A percentile compares a stretch with the other conserved stretches of the same genome.
Evolutionary conservation across 1,140 invertebrate genomes (phyloP).

Genomic region (Drosophila nigromelanica): DNA sequence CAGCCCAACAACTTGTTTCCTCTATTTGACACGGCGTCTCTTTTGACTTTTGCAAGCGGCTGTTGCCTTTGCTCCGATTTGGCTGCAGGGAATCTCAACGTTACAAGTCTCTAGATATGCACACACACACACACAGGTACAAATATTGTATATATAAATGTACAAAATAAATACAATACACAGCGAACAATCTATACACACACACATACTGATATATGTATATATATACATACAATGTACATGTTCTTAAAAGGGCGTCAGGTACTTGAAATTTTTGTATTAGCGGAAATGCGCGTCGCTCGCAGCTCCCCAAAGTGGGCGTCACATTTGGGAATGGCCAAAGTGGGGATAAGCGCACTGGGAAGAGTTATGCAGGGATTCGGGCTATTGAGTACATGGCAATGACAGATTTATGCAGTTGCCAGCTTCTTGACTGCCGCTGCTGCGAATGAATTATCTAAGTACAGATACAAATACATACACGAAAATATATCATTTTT

Average conservation of each 20-base stretch:
- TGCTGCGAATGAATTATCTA: constrained; percentile 1
- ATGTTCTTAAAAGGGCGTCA: constrained; percentile 52
- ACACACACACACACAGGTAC: neutral
- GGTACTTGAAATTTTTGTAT: constrained; percentile 48
- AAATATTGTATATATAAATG: neutral
- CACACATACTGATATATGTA: neutral
- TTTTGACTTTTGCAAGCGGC: constrained; percentile 74
- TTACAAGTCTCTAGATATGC: constrained; percentile 22
- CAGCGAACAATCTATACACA: constrained; percentile 1
- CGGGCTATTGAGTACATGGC: constrained; percentile 34
- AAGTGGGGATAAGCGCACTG: neutral
- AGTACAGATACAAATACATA: neutral
- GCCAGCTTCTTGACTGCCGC: neutral
- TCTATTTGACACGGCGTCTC: constrained; percentile 60
- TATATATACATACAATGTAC: constrained; percentile 8
- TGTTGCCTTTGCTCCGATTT: constrained; percentile 50
- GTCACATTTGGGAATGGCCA: constrained; percentile 29
- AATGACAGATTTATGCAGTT: constrained; percentile 49
- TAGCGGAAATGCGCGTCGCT: constrained; percentile 68
- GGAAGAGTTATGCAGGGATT: neutral
- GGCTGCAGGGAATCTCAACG: constrained; percentile 43
- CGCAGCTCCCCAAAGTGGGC: constrained; percentile 58
- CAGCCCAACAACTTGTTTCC: constrained; percentile 77
- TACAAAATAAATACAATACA: neutral
- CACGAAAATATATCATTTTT: no score